A percentile compares a stretch with the other conserved stretches of the same genome.
phyloP scores from a whole-genome alignment of 2,113 vertebrate genomes.

The Gorsachius goisagi region DNA sequence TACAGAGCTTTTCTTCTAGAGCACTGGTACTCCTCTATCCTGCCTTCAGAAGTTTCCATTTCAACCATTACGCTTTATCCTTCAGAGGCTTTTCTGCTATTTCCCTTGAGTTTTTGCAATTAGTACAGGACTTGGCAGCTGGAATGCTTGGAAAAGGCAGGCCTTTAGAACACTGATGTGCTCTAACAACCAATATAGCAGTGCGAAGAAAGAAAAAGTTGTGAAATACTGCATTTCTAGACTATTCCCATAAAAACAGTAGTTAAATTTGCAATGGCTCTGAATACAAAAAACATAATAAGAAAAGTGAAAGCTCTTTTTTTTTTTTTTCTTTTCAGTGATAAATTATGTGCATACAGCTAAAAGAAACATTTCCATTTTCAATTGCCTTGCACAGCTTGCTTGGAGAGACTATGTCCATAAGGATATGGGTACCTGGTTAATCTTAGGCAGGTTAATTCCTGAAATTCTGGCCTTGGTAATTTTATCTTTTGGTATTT shows the following conservation, averaged over 20 bases:
- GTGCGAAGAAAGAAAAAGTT: neutral
- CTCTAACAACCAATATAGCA: neutral
- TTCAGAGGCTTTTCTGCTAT: neutral
- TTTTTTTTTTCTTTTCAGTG: neutral
- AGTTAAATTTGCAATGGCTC: neutral
- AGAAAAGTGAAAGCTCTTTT: neutral
- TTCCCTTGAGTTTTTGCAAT: neutral
- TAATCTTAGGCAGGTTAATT: neutral
- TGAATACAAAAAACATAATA: neutral
- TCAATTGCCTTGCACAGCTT: neutral
- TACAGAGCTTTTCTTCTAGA: neutral
- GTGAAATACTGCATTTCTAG: neutral
- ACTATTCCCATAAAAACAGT: neutral
- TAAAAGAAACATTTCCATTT: neutral
- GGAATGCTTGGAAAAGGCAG: neutral
- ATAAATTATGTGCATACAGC: neutral
- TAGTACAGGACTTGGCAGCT: neutral
- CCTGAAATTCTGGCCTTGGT: neutral
- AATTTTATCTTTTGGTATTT: neutral
- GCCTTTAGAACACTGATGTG: neutral
- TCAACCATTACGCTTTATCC: neutral
- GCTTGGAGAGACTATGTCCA: neutral
- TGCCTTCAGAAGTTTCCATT: neutral
- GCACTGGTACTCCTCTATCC: rapidly evolving
- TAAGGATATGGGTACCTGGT: neutral